phyloP scores from a whole-genome alignment of 2,888 invertebrate genomes.

The Tethea ocularis region DNA sequence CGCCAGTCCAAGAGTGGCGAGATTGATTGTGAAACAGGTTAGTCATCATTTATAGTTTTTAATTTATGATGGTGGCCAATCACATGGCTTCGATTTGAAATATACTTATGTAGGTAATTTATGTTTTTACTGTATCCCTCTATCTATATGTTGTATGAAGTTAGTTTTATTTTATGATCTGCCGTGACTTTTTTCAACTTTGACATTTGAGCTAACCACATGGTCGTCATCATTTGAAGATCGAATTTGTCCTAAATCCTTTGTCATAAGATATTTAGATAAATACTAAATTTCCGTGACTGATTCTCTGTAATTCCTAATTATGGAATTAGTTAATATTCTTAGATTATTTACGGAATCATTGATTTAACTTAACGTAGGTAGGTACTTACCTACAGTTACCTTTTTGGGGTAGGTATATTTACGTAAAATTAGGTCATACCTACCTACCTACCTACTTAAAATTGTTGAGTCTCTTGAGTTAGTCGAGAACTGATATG shows the following conservation, averaged over 20 bases:
- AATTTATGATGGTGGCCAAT: neutral
- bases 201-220: neutral
- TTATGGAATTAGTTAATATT: too few species aligned
- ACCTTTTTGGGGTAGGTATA: neutral
- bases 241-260: too few species aligned
- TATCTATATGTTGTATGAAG: neutral
- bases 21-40: conserved; percentile 80
- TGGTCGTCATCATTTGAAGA: neutral
- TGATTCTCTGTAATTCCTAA: too few species aligned
- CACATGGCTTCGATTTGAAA: neutral
- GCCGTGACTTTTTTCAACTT: neutral
- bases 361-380: neutral
- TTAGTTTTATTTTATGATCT: neutral
- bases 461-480: neutral
- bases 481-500: neutral
- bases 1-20: conserved; percentile 77
- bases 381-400: too few species aligned
- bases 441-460: too few species aligned
- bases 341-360: neutral
- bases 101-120: too few species aligned
- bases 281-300: too few species aligned
- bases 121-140: neutral
- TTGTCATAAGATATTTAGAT: too few species aligned
- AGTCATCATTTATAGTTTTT: conserved; percentile 28
- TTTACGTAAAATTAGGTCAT: neutral